phyloP scores from a whole-genome alignment of 2,888 invertebrate genomes.

The Micoletzkya japonica region DNA sequence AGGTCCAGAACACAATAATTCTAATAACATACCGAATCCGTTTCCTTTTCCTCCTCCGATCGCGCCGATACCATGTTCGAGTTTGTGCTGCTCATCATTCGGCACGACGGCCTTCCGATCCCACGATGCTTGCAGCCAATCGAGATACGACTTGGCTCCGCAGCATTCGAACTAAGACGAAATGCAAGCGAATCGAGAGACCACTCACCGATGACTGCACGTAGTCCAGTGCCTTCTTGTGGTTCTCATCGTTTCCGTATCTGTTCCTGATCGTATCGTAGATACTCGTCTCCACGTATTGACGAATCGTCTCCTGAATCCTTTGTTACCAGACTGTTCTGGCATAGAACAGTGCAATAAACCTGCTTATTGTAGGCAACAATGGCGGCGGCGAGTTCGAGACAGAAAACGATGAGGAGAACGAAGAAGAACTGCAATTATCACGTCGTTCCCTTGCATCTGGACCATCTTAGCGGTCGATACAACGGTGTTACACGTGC shows the following conservation, averaged over 20 bases:
- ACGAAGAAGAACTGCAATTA: constrained; percentile 77
- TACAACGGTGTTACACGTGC: no score
- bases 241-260: constrained; percentile 68
- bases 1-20: neutral
- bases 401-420: constrained; percentile 77
- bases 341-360: neutral
- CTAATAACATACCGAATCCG: constrained; percentile 36
- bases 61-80: constrained; percentile 58
- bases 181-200: neutral
- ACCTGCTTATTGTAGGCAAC: constrained; percentile 77
- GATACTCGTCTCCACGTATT: constrained; percentile 73
- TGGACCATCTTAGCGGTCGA: neutral
- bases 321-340: neutral
- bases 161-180: constrained; percentile 76
- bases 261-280: constrained; percentile 73
- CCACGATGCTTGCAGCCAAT: constrained; percentile 70
- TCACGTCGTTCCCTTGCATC: neutral
- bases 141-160: constrained; percentile 75
- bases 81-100: constrained; percentile 18
- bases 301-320: constrained; percentile 67
- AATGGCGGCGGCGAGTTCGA: constrained; percentile 78
- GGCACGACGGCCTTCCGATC: constrained; percentile 31
- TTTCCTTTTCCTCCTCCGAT: constrained; percentile 41
- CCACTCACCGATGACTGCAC: constrained; percentile 71
- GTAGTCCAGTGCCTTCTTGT: constrained; percentile 73